These are phyloP conservation scores for Neodon shergylaensis DNA, from an alignment of 2,113 vertebrate species.

Conservation along the genomic window DNA sequence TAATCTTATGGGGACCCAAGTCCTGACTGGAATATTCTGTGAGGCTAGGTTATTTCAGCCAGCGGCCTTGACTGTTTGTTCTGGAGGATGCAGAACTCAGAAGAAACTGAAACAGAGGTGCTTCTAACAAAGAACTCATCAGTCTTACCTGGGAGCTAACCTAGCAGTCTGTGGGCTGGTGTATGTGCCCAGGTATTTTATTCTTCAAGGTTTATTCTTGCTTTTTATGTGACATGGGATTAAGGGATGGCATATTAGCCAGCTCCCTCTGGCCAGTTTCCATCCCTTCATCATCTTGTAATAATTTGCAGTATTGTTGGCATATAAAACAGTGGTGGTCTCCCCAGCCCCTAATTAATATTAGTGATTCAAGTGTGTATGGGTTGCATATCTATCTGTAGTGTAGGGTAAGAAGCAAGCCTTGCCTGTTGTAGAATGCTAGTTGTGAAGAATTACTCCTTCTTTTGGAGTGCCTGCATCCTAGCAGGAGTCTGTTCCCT, in stretches of 20 bases:
- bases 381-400: not conserved
- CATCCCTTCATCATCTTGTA: slow-evolving; percentile 5
- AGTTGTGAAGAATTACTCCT: not conserved
- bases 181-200: not conserved
- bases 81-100: too few relatives aligned
- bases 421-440: not conserved
- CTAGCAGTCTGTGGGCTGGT: not conserved
- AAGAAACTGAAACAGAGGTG: too few relatives aligned
- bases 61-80: too few relatives aligned
- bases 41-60: too few relatives aligned
- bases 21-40: too few relatives aligned
- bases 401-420: not conserved
- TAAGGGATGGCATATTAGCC: slow-evolving; percentile 4
- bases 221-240: slow-evolving; percentile 25
- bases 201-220: slow-evolving; percentile 43
- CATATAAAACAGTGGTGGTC: not conserved
- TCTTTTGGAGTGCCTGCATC: not conserved
- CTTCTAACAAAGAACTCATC: not conserved
- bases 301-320: slow-evolving; percentile 44
- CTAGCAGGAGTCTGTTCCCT: not conserved
- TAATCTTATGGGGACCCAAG: too few relatives aligned
- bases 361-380: not conserved
- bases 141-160: not conserved
- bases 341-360: not conserved
- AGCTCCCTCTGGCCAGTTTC: slow-evolving; percentile 22